Conservation (phyloP, 2,888 invertebrate genomes). For the Ectemnius lituratus region DNA sequence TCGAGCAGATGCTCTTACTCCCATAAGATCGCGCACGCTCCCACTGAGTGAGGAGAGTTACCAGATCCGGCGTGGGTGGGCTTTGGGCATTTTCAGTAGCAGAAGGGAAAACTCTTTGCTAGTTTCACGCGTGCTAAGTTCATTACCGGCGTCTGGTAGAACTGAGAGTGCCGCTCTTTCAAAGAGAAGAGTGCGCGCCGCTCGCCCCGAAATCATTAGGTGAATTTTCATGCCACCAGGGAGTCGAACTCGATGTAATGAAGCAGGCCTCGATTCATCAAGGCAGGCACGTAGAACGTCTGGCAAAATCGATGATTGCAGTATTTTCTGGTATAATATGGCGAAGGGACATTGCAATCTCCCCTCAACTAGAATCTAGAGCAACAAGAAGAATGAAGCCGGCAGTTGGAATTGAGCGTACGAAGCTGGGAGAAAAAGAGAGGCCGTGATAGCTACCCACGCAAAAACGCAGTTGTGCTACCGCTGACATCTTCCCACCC, state of each 20-base stretch:
- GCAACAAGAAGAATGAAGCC: too few relatives aligned
- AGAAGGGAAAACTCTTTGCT: slow-evolving; percentile 55
- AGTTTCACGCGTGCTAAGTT: slow-evolving; percentile 53
- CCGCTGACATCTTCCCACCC: slow-evolving; percentile 50
- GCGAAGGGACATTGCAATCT: too few relatives aligned
- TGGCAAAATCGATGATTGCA: neutral
- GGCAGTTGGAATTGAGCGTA: too few relatives aligned
- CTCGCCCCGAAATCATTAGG: slow-evolving; percentile 39
- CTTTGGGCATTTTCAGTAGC: slow-evolving; percentile 52
- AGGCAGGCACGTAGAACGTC: neutral
- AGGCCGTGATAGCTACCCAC: slow-evolving; percentile 13
- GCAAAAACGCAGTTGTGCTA: slow-evolving; percentile 52
- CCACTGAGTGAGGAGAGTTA: slow-evolving; percentile 51
- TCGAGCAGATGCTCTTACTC: slow-evolving; percentile 48
- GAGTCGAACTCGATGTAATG: neutral
- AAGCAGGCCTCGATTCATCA: too few relatives aligned
- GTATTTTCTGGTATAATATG: too few relatives aligned
- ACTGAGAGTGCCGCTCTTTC: slow-evolving; percentile 39
- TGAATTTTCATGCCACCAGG: slow-evolving; percentile 9
- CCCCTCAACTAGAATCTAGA: too few relatives aligned
- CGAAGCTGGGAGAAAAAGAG: slow-evolving; percentile 2
- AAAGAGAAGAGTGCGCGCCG: slow-evolving; percentile 21
- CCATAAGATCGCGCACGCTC: slow-evolving; percentile 50
- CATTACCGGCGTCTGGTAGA: slow-evolving; percentile 53
- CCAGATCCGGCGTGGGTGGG: slow-evolving; percentile 60